Evolutionary conservation across 1,140 invertebrate genomes (phyloP).

Genomic region (Augochlora pura): DNA sequence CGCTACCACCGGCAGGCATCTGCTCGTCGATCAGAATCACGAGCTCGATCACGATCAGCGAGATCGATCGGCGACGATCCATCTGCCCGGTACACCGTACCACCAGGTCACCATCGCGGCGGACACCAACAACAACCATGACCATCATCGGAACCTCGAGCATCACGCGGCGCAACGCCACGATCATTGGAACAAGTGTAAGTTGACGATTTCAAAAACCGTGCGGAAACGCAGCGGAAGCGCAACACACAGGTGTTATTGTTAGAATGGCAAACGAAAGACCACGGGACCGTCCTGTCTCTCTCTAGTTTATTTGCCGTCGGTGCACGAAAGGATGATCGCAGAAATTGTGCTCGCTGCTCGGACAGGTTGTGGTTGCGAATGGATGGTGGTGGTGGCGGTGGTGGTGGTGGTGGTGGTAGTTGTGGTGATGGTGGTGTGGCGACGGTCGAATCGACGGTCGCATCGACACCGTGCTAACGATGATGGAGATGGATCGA

Average conservation of each 20-base stretch:
- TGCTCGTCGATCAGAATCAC: constrained; percentile 55
- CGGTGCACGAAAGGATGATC: constrained; percentile 2
- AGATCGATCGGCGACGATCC: constrained; percentile 51
- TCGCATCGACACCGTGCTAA: constrained; percentile 2
- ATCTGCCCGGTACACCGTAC: constrained; percentile 56
- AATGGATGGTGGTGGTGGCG: background rate
- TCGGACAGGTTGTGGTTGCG: constrained; percentile 52
- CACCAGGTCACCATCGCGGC: constrained; percentile 66
- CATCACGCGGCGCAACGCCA: constrained; percentile 69
- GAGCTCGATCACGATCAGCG: constrained; percentile 54
- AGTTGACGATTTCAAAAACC: constrained; percentile 59
- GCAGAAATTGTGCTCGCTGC: constrained; percentile 29
- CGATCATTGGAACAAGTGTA: constrained; percentile 78
- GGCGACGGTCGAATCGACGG: constrained; percentile 14
- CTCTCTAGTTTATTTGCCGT: background rate
- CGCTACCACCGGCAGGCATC: constrained; percentile 53
- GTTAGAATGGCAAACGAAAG: constrained; percentile 2
- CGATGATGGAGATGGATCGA: constrained; percentile 42
- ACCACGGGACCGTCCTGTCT: constrained; percentile 28
- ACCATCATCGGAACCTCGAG: constrained; percentile 77
- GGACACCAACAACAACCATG: constrained; percentile 78
- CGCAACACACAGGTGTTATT: background rate
- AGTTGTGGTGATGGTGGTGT: constrained; percentile 53
- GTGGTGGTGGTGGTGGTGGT: constrained; percentile 38
- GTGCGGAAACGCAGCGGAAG: constrained; percentile 10